Evolutionary conservation across 2,797 vertebrate genomes (phyloP).

Genomic region (Loriculus beryllinus): DNA sequence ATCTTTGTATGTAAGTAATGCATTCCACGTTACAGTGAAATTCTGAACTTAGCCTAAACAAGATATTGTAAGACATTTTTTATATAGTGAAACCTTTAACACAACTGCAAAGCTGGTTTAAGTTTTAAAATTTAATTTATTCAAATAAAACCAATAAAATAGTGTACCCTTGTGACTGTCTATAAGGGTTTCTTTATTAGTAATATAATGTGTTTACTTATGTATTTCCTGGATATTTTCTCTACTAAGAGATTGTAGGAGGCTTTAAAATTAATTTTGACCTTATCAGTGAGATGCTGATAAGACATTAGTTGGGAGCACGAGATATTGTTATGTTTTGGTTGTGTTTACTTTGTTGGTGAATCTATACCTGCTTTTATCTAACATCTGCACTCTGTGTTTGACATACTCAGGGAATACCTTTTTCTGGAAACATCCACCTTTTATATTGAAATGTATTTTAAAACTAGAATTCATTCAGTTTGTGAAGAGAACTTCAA

Average conservation of each 20-base stretch:
- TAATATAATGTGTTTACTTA: not conserved
- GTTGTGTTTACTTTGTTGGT: not conserved
- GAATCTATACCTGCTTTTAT: not conserved
- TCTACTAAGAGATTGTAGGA: not conserved
- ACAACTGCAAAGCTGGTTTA: not conserved
- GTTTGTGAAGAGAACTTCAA: not conserved
- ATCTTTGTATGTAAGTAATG: not conserved
- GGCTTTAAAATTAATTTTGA: not conserved
- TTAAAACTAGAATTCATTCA: not conserved
- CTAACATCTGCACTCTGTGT: not conserved
- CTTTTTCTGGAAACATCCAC: not conserved
- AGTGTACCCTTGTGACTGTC: not conserved
- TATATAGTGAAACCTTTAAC: not conserved
- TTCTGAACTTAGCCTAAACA: not conserved
- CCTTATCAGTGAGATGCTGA: not conserved
- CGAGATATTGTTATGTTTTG: not conserved
- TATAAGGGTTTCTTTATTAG: not conserved
- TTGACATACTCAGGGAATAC: not conserved
- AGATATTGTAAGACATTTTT: not conserved
- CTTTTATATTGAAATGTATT: not conserved
- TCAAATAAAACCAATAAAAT: not conserved
- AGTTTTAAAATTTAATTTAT: not conserved
- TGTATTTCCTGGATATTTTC: not conserved
- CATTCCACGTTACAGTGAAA: not conserved
- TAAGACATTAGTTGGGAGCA: not conserved